phyloP scores from a whole-genome alignment of 1,140 invertebrate species.

The Lordiphosa mommai region DNA sequence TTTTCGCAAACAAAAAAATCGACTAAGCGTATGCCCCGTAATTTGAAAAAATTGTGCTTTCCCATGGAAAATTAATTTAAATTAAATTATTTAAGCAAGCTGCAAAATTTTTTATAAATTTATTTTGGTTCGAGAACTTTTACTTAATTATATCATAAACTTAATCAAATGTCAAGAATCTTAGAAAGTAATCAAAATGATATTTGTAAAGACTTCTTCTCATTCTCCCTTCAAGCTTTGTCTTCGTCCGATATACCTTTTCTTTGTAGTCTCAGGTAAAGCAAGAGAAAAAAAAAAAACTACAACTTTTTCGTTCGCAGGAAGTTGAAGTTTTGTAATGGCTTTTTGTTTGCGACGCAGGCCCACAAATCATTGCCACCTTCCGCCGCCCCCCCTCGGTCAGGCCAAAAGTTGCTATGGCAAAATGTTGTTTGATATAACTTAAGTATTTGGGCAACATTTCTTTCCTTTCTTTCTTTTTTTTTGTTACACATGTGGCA shows the following conservation, averaged over 20 bases:
- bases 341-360: conserved; percentile 58
- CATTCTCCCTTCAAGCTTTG: neutral
- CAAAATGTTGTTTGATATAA: conserved; percentile 40
- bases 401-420: conserved; percentile 31
- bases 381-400: neutral
- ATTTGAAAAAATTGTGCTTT: too few relatives aligned
- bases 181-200: too few relatives aligned
- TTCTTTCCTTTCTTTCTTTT: conserved; percentile 13
- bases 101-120: neutral
- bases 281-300: neutral
- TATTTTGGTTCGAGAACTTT: neutral
- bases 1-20: conserved; percentile 5
- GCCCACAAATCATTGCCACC: conserved; percentile 29
- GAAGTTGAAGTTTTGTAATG: conserved; percentile 48
- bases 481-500: conserved; percentile 5
- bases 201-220: too few relatives aligned
- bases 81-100: too few relatives aligned
- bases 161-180: too few relatives aligned
- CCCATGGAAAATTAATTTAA: too few relatives aligned
- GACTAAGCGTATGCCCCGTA: neutral
- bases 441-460: conserved; percentile 25
- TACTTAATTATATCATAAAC: neutral
- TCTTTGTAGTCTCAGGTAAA: conserved; percentile 15
- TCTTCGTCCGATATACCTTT: neutral
- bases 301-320: conserved; percentile 6